phyloP scores from a whole-genome alignment of 2,888 invertebrate genomes.

The Aethes cnicana region DNA sequence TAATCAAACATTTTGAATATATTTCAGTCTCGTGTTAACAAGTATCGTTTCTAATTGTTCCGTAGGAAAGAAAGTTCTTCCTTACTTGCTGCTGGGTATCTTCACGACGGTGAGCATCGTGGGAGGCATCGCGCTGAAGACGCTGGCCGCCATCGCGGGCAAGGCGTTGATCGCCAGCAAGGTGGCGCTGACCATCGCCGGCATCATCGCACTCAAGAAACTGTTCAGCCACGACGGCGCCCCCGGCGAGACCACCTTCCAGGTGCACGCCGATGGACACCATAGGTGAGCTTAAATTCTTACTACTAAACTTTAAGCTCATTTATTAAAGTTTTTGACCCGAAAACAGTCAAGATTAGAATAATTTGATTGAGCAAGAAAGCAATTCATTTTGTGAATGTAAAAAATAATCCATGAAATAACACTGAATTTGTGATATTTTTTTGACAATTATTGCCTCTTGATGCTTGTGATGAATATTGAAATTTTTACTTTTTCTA shows the following conservation, averaged over 20 bases:
- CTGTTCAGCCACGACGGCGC: constrained; percentile 85
- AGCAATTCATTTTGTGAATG: too few relatives aligned
- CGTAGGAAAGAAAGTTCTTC: constrained; percentile 79
- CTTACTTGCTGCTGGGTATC: constrained; percentile 83
- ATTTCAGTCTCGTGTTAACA: neutral
- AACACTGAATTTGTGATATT: too few relatives aligned
- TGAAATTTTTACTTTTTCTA: constrained; percentile 25
- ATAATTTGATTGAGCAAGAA: too few relatives aligned
- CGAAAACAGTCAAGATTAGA: constrained; percentile 30
- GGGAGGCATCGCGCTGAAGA: constrained; percentile 86
- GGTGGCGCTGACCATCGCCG: constrained; percentile 87
- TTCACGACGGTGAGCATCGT: constrained; percentile 86
- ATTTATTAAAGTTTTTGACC: too few relatives aligned
- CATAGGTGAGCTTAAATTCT: constrained; percentile 73
- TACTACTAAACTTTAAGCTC: too few relatives aligned
- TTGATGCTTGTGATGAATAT: too few relatives aligned
- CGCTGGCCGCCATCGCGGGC: constrained; percentile 86
- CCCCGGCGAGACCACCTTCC: constrained; percentile 84
- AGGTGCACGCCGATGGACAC: constrained; percentile 86
- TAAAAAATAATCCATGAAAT: too few relatives aligned
- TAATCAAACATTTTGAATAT: too few relatives aligned
- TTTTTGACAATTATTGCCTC: too few relatives aligned
- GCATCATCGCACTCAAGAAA: constrained; percentile 87
- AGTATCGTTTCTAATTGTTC: constrained; percentile 32
- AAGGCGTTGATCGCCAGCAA: constrained; percentile 88